Evolutionary conservation across 2,888 invertebrate genomes (phyloP).

Genomic region (Limnephilus lunatus): DNA sequence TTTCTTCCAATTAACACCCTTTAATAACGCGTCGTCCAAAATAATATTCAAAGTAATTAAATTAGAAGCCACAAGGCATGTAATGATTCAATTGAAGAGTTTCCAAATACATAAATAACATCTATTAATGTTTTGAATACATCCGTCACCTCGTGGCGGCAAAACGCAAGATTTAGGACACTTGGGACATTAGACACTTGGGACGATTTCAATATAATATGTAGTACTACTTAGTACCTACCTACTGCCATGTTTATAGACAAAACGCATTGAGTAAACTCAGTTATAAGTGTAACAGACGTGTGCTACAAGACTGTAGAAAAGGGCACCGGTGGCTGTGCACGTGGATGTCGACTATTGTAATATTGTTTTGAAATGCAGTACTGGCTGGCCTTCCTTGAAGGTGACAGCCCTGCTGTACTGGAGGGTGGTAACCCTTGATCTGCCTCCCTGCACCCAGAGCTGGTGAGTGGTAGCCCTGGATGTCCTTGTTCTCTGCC

Average conservation of each 20-base stretch:
- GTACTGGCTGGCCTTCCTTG: no score
- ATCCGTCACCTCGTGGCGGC: background rate
- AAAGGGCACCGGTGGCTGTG: no score
- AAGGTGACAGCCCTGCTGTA: no score
- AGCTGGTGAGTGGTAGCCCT: no score
- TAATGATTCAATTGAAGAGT: slow-evolving; percentile 51
- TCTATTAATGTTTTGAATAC: background rate
- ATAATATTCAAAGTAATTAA: slow-evolving; percentile 48
- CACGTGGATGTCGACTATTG: no score
- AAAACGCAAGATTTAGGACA: background rate
- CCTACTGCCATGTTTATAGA: background rate
- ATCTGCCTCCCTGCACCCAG: no score
- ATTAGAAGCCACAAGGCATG: slow-evolving; percentile 43
- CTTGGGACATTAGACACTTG: no score
- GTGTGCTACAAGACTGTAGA: no score
- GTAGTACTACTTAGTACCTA: background rate
- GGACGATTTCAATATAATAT: background rate
- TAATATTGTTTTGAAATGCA: no score
- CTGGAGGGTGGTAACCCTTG: no score
- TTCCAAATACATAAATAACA: slow-evolving; percentile 20
- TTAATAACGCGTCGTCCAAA: background rate
- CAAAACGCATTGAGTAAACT: background rate
- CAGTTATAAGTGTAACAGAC: slow-evolving; percentile 6
- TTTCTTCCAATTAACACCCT: background rate
- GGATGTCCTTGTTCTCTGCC: no score